Evolutionary conservation across 2,797 vertebrate genomes (phyloP).

Genomic region (Leptodactylus fallax): DNA sequence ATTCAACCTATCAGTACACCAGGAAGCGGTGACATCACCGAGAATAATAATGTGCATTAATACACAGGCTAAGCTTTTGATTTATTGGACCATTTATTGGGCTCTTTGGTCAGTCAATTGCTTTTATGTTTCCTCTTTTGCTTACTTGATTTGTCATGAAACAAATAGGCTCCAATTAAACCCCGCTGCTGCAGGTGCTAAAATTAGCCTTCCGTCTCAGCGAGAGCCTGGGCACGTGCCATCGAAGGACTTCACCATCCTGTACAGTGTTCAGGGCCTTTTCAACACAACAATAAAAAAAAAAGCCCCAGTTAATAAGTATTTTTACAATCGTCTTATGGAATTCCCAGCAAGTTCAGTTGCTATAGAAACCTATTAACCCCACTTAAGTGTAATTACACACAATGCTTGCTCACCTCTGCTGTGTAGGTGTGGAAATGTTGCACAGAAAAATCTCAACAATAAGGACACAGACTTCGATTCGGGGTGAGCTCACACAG

Average conservation of each 20-base stretch:
- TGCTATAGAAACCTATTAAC: conserved; percentile 61
- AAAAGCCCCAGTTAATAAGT: conserved; percentile 30
- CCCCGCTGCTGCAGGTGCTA: conserved; percentile 3
- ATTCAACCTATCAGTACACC: no score
- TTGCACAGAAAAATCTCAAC: neutral
- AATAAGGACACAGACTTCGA: conserved; percentile 11
- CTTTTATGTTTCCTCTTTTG: neutral
- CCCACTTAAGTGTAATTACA: conserved; percentile 61
- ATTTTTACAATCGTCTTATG: conserved; percentile 46
- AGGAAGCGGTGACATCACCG: no score
- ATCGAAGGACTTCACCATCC: neutral
- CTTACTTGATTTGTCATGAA: conserved; percentile 49
- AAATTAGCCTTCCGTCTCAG: conserved; percentile 41
- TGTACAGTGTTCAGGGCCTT: conserved; percentile 8
- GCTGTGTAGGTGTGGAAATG: conserved; percentile 58
- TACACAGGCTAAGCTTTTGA: no score
- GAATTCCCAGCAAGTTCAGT: conserved; percentile 55
- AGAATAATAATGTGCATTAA: no score
- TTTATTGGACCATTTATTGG: no score
- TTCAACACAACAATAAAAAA: neutral
- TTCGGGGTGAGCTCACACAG: neutral
- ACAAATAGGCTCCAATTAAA: conserved; percentile 25
- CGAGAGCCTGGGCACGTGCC: neutral
- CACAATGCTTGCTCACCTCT: conserved; percentile 41
- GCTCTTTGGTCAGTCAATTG: neutral